phyloP scores from a whole-genome alignment of 2,113 vertebrate genomes.

The Carassius gibelio region DNA sequence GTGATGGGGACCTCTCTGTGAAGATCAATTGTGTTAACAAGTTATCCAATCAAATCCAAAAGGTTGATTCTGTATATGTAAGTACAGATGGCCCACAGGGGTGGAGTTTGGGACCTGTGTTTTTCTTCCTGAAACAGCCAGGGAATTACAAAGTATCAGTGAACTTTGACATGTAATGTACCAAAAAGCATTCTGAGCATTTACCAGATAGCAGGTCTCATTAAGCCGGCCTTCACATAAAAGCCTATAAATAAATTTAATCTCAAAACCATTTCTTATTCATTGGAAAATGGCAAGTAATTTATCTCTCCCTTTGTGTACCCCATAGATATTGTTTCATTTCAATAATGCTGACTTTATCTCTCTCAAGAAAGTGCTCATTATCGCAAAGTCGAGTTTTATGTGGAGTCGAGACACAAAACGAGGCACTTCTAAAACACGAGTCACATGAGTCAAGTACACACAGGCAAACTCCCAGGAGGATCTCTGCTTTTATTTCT shows the following conservation, averaged over 20 bases:
- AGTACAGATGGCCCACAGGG: conserved; percentile 17
- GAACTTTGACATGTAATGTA: conserved; percentile 46
- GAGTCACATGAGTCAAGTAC: not conserved
- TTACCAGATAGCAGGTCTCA: conserved; percentile 37
- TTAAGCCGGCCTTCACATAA: conserved; percentile 47
- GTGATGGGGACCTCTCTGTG: conserved; percentile 32
- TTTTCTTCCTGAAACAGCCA: conserved; percentile 38
- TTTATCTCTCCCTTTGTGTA: conserved; percentile 37
- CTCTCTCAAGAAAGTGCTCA: conserved; percentile 38
- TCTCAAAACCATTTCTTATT: conserved; percentile 47
- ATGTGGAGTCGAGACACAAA: conserved; percentile 27
- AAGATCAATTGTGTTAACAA: conserved; percentile 16
- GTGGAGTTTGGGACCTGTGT: not conserved
- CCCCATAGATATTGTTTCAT: conserved; percentile 30
- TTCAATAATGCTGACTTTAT: conserved; percentile 54
- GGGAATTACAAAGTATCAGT: conserved; percentile 48
- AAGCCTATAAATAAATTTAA: conserved; percentile 49
- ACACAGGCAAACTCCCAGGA: conserved; percentile 5
- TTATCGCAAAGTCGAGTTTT: conserved; percentile 45
- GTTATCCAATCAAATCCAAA: conserved; percentile 10
- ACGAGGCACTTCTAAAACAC: conserved; percentile 26
- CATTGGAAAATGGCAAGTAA: conserved; percentile 53
- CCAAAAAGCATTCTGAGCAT: conserved; percentile 38
- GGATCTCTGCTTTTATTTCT: conserved; percentile 9
- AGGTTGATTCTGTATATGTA: conserved; percentile 25